These are phyloP conservation scores for Pycnomerus fuliginosus DNA, from an alignment of 2,888 invertebrate genomes.

Conservation along the genomic window DNA sequence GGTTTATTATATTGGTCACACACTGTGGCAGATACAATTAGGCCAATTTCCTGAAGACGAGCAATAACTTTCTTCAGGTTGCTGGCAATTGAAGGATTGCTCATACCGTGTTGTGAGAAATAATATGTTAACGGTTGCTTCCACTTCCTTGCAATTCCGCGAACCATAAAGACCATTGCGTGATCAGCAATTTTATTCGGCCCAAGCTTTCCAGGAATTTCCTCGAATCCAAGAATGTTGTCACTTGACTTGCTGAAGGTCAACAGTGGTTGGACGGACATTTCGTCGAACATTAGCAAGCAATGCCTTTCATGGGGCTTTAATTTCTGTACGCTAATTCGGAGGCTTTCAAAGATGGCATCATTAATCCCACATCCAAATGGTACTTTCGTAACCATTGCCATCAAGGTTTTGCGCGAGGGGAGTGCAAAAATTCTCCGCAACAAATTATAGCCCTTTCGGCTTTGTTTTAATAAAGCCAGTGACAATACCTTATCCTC, in stretches of 20 bases:
- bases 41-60: background rate
- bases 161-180: background rate
- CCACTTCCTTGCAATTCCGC: background rate
- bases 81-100: background rate
- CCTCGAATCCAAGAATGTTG: background rate
- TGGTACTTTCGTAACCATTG: background rate
- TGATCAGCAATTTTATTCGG: background rate
- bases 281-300: conserved; percentile 1
- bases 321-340: background rate
- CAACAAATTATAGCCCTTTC: background rate
- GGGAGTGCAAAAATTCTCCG: background rate
- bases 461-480: background rate
- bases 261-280: background rate
- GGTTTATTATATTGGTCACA: conserved; percentile 1
- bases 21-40: background rate
- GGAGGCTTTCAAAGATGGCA: background rate
- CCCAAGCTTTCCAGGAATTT: background rate
- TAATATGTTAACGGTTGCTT: background rate
- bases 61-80: background rate
- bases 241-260: background rate
- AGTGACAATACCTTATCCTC: background rate
- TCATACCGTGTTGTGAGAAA: background rate
- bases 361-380: background rate
- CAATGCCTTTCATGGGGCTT: background rate
- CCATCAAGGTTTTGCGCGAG: background rate